phyloP scores from a whole-genome alignment of 2,888 invertebrate genomes.

The Carterocephalus palaemon region DNA sequence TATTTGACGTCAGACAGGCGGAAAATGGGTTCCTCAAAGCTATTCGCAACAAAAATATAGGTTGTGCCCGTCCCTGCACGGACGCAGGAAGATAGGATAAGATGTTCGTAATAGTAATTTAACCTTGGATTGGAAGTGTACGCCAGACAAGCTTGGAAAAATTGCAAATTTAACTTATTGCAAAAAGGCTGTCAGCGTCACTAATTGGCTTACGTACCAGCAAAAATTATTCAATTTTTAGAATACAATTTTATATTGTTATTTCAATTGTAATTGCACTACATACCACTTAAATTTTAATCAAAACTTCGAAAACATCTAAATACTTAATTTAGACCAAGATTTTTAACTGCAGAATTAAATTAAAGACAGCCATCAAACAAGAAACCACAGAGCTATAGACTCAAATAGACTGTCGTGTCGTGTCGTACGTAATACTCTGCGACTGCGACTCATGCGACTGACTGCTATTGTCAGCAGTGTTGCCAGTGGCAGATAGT shows the following conservation, averaged over 20 bases:
- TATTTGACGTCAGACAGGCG: conserved; percentile 39
- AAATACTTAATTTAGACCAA: conserved; percentile 3
- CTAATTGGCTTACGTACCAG: conserved; percentile 34
- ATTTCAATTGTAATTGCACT: conserved; percentile 3
- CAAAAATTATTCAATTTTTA: conserved; percentile 10
- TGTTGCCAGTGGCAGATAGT: too few species aligned
- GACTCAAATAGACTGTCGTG: too few species aligned
- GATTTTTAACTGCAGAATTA: too few species aligned
- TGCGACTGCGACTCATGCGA: too few species aligned
- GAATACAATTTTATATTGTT: conserved; percentile 21
- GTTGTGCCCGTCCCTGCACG: too few species aligned
- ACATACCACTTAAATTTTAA: conserved; percentile 16
- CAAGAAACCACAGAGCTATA: too few species aligned
- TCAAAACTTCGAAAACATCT: conserved; percentile 1
- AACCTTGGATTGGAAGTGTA: conserved; percentile 69
- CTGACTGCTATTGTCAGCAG: too few species aligned
- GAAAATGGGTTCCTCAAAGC: too few species aligned
- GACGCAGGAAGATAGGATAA: too few species aligned
- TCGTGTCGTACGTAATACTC: too few species aligned
- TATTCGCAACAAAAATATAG: too few species aligned
- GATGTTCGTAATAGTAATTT: conserved; percentile 49
- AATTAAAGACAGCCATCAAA: too few species aligned
- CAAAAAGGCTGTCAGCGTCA: conserved; percentile 38
- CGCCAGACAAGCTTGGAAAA: conserved; percentile 52
- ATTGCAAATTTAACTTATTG: conserved; percentile 35